Evolutionary conservation across 1,140 invertebrate genomes (phyloP).

Genomic region (Aphaenogaster floridana): DNA sequence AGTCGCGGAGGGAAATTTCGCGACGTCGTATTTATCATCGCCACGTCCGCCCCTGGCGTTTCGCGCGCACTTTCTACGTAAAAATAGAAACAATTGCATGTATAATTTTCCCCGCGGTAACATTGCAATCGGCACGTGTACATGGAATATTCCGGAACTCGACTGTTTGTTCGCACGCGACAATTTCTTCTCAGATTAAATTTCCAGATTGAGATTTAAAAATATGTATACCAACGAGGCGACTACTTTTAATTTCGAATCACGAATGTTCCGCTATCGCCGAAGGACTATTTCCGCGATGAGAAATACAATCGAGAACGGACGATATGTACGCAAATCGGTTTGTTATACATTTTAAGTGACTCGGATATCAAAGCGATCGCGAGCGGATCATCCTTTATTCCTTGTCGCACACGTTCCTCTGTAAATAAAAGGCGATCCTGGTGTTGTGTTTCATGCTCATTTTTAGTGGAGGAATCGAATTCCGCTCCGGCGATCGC

Average conservation of each 20-base stretch:
- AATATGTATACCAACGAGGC: not conserved
- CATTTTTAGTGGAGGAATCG: slow-evolving; percentile 88
- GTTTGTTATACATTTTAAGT: not conserved
- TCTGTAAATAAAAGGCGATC: slow-evolving; percentile 74
- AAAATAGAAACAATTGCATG: slow-evolving; percentile 49
- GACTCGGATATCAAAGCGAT: not conserved
- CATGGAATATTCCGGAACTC: slow-evolving; percentile 1
- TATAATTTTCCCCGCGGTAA: slow-evolving; percentile 3
- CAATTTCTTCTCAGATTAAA: slow-evolving; percentile 22
- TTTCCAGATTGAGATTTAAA: slow-evolving; percentile 25
- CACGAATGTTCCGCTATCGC: not conserved
- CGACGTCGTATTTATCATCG: slow-evolving; percentile 3
- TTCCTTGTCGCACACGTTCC: slow-evolving; percentile 27
- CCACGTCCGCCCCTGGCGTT: not conserved
- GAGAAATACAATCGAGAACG: no score
- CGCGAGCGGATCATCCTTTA: not conserved
- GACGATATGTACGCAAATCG: not conserved
- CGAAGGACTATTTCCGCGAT: not conserved
- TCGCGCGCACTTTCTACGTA: not conserved
- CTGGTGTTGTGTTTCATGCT: slow-evolving; percentile 82
- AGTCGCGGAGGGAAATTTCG: not conserved
- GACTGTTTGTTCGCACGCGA: slow-evolving; percentile 40
- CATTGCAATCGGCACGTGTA: slow-evolving; percentile 19
- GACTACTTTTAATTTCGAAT: not conserved
- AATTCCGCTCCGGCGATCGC: slow-evolving; percentile 85